Base-by-base conservation (phyloP, 2,113 vertebrate genomes). In the Callipepla californica region DNA sequence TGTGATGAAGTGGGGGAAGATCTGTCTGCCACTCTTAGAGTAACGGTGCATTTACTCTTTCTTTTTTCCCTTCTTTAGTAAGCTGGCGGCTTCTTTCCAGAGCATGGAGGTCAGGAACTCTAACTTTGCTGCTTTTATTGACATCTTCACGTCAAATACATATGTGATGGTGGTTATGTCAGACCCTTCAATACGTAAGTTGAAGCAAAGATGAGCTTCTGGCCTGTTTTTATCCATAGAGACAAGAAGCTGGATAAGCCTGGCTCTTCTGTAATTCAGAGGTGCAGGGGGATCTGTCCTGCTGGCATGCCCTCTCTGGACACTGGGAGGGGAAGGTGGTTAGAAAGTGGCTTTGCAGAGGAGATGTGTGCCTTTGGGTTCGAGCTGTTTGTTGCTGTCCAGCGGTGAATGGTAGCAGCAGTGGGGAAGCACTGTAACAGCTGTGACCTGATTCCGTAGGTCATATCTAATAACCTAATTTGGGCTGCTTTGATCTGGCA, bases 101-200 rank as follows among this genome's bases (percentile, higher is more conserved):
- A 99, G 99, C 96, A 99, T 99, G 99, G 99, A 99, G 97, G 99
- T 99, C 94, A 98, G 99, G 81, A 99, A 99, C 97, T 99, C 99
- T 93, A 99, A 99, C 97, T 99, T 99, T 90, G 99, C 99, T 48
- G 99, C 99, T 97, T 99, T 99, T 96, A 99, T 99, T 76, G 99
- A 99, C 74, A 99, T 99, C 95, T 99, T 99, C 94, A 99, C 99
- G 57, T 99, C 99, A 72, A 99, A 99, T 93, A 99, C 99, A 80
- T 99, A 99, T 3, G 99, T 99, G 95, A 99, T 99, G 99, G 99
- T 99, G 80, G 99, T 99, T 93, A 99, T 99, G 99, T 99, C 99
- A 6, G 99, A 99, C 96, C 99, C 99, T 36, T 99, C 99, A 30
- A 99, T 99, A 98, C 99, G 99, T 99, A 98, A 99, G 99, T 98